phyloP scores from a whole-genome alignment of 2,888 invertebrate genomes.

The Campoplex capitator region DNA sequence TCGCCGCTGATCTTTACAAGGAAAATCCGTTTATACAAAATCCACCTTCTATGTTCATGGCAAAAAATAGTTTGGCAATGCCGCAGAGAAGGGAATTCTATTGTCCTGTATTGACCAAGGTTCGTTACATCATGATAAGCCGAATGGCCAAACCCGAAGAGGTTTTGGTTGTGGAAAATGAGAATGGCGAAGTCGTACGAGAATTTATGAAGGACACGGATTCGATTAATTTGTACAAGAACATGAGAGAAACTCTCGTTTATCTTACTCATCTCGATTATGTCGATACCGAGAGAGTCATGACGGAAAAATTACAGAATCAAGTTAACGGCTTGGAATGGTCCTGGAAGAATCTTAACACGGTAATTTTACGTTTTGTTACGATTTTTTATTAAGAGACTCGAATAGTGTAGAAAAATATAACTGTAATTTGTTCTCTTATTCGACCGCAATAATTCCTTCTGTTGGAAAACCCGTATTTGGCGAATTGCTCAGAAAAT shows the following conservation, averaged over 20 bases:
- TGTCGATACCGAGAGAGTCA: constrained; percentile 98
- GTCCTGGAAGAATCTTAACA: constrained; percentile 99
- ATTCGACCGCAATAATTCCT: too few species aligned
- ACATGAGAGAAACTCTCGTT: constrained; percentile 99
- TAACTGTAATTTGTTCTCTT: too few species aligned
- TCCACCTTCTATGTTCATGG: constrained; percentile 83
- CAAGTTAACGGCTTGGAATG: constrained; percentile 99
- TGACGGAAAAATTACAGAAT: constrained; percentile 99
- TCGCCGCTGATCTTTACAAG: constrained; percentile 96
- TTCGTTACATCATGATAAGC: constrained; percentile 99
- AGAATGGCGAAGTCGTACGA: constrained; percentile 99
- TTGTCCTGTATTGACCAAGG: constrained; percentile 92
- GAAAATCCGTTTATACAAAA: constrained; percentile 90
- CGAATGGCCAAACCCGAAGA: constrained; percentile 99
- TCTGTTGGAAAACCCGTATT: too few species aligned
- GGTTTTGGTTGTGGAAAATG: constrained; percentile 99
- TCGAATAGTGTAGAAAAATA: background rate
- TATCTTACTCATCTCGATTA: constrained; percentile 99
- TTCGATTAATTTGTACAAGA: constrained; percentile 99
- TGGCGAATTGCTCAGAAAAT: too few species aligned
- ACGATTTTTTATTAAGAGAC: background rate
- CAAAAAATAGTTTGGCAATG: constrained; percentile 83
- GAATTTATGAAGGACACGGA: constrained; percentile 99
- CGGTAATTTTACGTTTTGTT: constrained; percentile 85
- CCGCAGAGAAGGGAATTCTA: constrained; percentile 90